Evolutionary conservation across 2,888 invertebrate genomes (phyloP).

Genomic region (Spilarctia lutea): DNA sequence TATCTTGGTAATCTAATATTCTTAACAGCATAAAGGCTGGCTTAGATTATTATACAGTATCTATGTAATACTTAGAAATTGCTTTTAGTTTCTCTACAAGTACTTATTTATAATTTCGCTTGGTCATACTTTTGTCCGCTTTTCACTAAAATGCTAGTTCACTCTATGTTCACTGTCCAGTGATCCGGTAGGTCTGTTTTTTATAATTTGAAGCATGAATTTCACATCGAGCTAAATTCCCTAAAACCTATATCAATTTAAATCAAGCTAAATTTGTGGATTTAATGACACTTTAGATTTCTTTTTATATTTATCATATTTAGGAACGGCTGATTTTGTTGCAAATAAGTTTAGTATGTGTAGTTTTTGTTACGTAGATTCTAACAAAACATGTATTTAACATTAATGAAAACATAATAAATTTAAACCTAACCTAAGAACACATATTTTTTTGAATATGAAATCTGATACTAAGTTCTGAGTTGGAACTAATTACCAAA

Average conservation of each 20-base stretch:
- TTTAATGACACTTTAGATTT: no score
- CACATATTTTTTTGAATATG: no score
- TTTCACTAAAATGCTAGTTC: neutral
- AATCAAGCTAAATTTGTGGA: neutral
- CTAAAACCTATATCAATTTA: neutral
- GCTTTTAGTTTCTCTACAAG: conserved; percentile 14
- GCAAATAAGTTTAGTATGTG: neutral
- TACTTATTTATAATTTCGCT: conserved; percentile 15
- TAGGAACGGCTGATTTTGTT: neutral
- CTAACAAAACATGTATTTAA: no score
- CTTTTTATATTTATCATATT: no score
- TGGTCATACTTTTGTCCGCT: neutral
- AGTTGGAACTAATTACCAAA: neutral
- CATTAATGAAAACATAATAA: no score
- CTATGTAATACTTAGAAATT: conserved; percentile 21
- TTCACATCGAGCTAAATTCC: neutral
- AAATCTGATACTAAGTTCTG: neutral
- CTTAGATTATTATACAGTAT: conserved; percentile 24
- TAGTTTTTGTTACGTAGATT: no score
- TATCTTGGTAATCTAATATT: conserved; percentile 42
- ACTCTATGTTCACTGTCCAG: neutral
- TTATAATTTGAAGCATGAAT: neutral
- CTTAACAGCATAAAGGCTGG: conserved; percentile 21
- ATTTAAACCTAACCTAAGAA: no score
- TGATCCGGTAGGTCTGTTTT: neutral